These are phyloP conservation scores for Drosophila willistoni DNA, from an alignment of 1,140 invertebrate genomes.

Conservation along the genomic window DNA sequence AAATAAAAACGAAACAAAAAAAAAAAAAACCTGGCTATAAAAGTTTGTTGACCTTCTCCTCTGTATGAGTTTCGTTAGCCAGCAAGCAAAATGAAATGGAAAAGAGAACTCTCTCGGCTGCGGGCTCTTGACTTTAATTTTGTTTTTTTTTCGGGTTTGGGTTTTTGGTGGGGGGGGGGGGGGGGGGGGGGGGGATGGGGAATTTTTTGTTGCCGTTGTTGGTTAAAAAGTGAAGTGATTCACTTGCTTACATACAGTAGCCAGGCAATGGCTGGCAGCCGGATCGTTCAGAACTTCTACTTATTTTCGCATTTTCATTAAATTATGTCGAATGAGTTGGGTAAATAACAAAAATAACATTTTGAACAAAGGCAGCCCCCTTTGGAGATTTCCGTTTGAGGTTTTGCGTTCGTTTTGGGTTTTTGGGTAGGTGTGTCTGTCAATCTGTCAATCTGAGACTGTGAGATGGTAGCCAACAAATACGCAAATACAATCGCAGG, in stretches of 20 bases:
- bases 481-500: conserved; percentile 19
- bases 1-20: neutral
- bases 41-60: conserved; percentile 19
- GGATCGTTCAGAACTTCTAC: conserved; percentile 11
- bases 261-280: neutral
- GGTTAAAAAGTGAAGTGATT: conserved; percentile 24
- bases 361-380: conserved; percentile 20
- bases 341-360: conserved; percentile 18
- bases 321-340: conserved; percentile 25
- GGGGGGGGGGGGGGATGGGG: neutral
- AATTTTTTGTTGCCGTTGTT: neutral
- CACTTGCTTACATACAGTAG: conserved; percentile 19
- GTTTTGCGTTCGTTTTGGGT: neutral
- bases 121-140: conserved; percentile 19
- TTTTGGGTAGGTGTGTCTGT: conserved; percentile 20
- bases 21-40: conserved; percentile 14
- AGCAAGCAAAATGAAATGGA: conserved; percentile 21
- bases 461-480: conserved; percentile 5
- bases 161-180: too few species aligned
- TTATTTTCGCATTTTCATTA: conserved; percentile 24
- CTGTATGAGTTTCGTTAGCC: conserved; percentile 14
- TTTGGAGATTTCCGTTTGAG: conserved; percentile 8
- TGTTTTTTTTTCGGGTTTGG: neutral
- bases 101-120: conserved; percentile 21
- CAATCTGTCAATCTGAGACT: neutral